Base-by-base conservation (phyloP, 2,797 vertebrate genomes). In the Tenualosa thibaudeaui region DNA sequence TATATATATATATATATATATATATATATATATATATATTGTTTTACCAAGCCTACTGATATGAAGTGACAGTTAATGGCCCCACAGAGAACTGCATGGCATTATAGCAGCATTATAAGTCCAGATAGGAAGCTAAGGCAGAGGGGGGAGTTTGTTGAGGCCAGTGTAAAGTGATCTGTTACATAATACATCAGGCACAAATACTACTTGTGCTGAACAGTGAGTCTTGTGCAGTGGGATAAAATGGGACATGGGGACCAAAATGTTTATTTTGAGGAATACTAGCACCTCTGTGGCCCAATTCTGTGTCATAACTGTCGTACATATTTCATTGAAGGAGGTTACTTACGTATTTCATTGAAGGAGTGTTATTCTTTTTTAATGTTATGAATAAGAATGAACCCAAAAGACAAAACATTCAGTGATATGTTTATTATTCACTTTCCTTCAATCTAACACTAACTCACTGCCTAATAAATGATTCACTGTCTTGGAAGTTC, bases 101-200 rank as follows among this genome's bases (percentile, higher is more conserved):
- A 78, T 43, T 17, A 46, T 17, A 19, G 37, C 17, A 46, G 40
- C 40, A 43, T 46, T 43, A 51, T 51, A 78, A 22, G 71, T 46
- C 71, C 71, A 43, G 71, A 46, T 78, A 3, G 37, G 43, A 6
- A 43, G 37, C 40, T 19, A 46, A 78, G 17, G 71, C 71, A 46
- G 40, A 40, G 37, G 22, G 17, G 40, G 7, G 5, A 17, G 40
- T 78, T 46, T 43, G 68, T 75, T 78, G 71, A 78, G 46, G 71
- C 13, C 71, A 78, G 71, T 5, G 71, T 7, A 78, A 78, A 78
- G 71, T 46, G 71, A 78, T 43, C 71, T 9, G 40, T 78, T 78
- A 78, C 71, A 78, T 78, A 78, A 78, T 78, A 46, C 71, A 46
- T 46, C 17, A 46, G 40, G 40, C 71, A 78, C 71, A 19, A 78